A percentile compares a stretch with the other conserved stretches of the same genome.
These are phyloP conservation scores for Proteles cristata DNA, from an alignment of 2,113 vertebrate species.

Conservation along the genomic window DNA sequence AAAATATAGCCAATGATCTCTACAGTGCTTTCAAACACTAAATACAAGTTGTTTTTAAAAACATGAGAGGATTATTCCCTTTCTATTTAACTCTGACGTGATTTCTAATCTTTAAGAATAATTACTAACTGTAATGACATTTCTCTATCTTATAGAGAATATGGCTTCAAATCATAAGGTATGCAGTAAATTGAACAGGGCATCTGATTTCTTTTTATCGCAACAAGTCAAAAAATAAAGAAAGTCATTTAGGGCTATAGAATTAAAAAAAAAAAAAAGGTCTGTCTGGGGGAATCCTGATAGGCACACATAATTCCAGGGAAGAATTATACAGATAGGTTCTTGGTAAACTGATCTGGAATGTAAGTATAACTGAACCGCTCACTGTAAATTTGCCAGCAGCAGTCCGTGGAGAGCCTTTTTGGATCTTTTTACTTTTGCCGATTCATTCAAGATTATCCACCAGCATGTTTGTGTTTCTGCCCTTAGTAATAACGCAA, in stretches of 20 bases:
- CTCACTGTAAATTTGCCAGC: neutral
- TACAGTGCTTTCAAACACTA: neutral
- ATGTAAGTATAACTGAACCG: neutral
- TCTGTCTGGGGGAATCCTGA: neutral
- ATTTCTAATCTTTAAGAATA: neutral
- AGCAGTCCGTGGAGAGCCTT: neutral
- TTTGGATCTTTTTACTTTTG: neutral
- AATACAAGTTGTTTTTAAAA: neutral
- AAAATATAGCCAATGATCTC: constrained; percentile 4
- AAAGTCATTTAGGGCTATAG: neutral
- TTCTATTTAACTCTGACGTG: neutral
- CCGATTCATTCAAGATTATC: neutral
- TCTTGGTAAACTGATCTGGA: neutral
- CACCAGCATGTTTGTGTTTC: neutral
- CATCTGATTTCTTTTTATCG: neutral
- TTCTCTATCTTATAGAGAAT: neutral
- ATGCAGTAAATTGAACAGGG: neutral
- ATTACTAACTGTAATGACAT: neutral
- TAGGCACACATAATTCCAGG: neutral
- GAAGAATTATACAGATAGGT: neutral
- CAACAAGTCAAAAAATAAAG: constrained; percentile 13
- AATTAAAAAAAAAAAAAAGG: neutral
- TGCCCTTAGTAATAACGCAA: neutral
- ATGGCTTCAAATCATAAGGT: neutral
- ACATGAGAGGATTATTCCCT: neutral